Evolutionary conservation across 2,888 invertebrate genomes (phyloP), one percentile per base, ranked within the genome.

Genomic region (Aproaerema taeniolella): DNA sequence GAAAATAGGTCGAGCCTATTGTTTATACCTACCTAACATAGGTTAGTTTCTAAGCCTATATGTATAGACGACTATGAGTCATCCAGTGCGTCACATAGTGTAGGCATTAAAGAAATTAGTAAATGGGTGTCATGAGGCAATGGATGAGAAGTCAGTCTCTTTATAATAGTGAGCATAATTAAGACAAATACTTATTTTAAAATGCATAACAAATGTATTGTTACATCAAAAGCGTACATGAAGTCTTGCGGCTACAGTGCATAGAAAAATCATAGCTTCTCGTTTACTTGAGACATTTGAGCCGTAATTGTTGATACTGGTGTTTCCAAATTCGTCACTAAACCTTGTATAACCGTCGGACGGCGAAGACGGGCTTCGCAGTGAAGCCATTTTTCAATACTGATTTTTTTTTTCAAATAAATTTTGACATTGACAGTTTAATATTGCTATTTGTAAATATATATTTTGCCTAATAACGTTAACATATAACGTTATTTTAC

Each of bases 301-400:
- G 64, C 90, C 90, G 76, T 90, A 91, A 64, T 89, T 88, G 81
- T 85, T 86, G 81, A 83, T 65, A 74, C 83, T 83, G 82, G 72
- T 66, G 63, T 82, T 82, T 65, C 82, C 82, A 67, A 86, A 80
- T 74, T 90, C 90, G 75, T 90, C 89, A 74, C 88, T 88, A 66
- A 91, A 90, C 65, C 89, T 83, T 79, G 89, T 89, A 71, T 90
- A 90, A 44, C 90, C 90, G 66, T 90, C 90, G 61, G 89, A 85
- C 67, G 85, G 86, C 64, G 89, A 86, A 62, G 89, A 88, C 73
- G 87, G 85, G 77, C 88, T 88, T 63, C 88, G 72, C 67, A 83
- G 55, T 57, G 87, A 80, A 82, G 88, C 87, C 88, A 88, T 88
- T 81, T 78, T 81, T 74, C 54, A 51, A 61, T 47, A 85, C 82